Evolutionary conservation across 2,888 invertebrate species (phyloP), one percentile per base, ranked within the genome.

Genomic region (Lochmaea capreae): DNA sequence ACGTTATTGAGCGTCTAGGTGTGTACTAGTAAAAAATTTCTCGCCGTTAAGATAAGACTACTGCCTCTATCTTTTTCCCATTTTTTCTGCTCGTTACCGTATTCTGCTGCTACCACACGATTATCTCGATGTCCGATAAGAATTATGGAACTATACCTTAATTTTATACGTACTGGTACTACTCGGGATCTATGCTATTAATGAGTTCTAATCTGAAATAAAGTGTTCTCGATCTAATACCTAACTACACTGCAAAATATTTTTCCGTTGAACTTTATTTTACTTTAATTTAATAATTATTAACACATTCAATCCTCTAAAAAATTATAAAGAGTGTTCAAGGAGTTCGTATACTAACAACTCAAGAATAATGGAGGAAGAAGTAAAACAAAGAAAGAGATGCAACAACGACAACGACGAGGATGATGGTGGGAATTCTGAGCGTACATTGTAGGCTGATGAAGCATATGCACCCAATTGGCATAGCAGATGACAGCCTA

Each of bases 21-120:
- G 86, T 86, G 85, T 82, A 83, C 85, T 84, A 85, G 85, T 86
- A 86, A 86, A 86, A 85, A 86, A 85, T 80, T 85, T 85, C 85
- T 84, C 86, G 85, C 86, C 84, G 84, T 84, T 84, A 80, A 85
- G 86, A 86, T 86, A 86, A 85, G 77, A 74, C 76, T 77, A 77
- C 81, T 82, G 73, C 81, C 76, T 79, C 76, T 73, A 79, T 79
- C 77, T 80, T 79, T 12, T 79, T 63, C 65, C 39, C 67, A 58
- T 81, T 81, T 83, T 84, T 83, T 82, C 59, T 78, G 79, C 83
- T 83, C 81, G 83, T 84, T 84, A 83, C 82, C 75, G 83, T 78
- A 78, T 78, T 79, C 73, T 77, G 80, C 73, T 77, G 80, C 79
- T 77, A 76, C 79, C 76, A 74, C 78, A 81, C 80, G 84, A 84